Evolutionary conservation across 2,113 vertebrate species (phyloP), one percentile per base, ranked within the genome.

Genomic region (Rana temporaria): DNA sequence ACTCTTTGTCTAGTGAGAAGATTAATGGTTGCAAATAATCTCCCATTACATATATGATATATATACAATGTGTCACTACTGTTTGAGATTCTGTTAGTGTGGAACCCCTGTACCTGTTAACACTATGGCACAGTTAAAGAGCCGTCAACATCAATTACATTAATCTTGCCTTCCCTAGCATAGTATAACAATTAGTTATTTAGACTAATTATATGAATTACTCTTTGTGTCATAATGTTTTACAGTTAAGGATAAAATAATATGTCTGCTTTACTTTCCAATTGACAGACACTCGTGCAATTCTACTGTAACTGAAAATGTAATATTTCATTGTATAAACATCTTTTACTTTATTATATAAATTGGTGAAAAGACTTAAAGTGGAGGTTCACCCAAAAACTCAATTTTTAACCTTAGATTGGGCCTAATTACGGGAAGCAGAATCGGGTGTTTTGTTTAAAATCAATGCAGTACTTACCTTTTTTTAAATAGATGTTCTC

Each of bases 21-120:
- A 48, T 63, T 52, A 77, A 63, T 77, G 60, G 38, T 32, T 77
- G 60, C 74, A 77, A 77, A 77, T 77, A 64, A 64, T 48, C 24
- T 65, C 59, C 60, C 63, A 64, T 64, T 77, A 64, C 24, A 24
- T 19, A 52, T 53, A 38, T 26, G 74, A 63, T 52, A 48, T 77
- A 48, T 77, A 63, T 76, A 63, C 59, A 76, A 38, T 14, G 34
- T 77, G 60, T 64, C 74, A 77, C 57, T 60, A 77, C 74, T 53
- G 42, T 52, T 63, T n/a, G 60, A 64, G 60, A 64, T 26, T 26
- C 7, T 26, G 60, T 26, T 32, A 76, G 48, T 52, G 38, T 63
- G 42, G 16, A 76, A 62, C 78, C 17, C 18, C 64, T 32, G 22
- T 32, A 79, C 17, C 11, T 55, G 15, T 68, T 52, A 63, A 76